These are phyloP conservation scores for Manis crassicaudata DNA, from an alignment of 2,797 vertebrate species.

Conservation along the genomic window DNA sequence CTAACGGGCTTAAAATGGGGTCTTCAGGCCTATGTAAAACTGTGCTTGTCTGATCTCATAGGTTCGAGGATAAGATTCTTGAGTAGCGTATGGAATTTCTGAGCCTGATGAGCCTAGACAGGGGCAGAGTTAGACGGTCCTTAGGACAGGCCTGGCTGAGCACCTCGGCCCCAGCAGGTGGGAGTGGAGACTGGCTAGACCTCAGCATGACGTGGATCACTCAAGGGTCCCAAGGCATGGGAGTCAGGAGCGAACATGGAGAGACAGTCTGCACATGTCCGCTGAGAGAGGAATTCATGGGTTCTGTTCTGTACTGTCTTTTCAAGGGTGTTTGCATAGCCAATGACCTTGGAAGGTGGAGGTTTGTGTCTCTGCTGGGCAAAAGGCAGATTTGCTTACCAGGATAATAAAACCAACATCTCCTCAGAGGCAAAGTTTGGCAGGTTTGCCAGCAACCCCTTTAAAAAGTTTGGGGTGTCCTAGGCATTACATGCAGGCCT, in stretches of 20 bases:
- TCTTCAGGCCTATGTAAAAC: background rate
- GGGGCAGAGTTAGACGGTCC: background rate
- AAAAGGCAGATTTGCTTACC: background rate
- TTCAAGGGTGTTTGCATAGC: background rate
- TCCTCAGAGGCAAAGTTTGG: background rate
- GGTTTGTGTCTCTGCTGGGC: background rate
- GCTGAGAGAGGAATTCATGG: background rate
- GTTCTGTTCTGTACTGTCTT: background rate
- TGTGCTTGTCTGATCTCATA: background rate
- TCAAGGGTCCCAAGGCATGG: too few species aligned
- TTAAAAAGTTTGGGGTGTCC: background rate
- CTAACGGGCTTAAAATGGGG: background rate
- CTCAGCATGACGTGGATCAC: background rate
- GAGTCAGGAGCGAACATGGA: fast-evolving
- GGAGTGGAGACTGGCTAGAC: too few species aligned
- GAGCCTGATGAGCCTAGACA: background rate
- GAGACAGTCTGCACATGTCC: fast-evolving
- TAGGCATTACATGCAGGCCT: background rate
- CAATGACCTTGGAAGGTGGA: background rate
- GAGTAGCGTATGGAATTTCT: background rate
- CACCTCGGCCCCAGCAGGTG: background rate
- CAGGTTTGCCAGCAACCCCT: background rate
- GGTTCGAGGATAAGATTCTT: background rate
- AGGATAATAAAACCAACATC: background rate
- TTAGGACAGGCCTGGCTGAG: background rate